phyloP scores from a whole-genome alignment of 1,140 invertebrate genomes.

The Papilio polyxenes region DNA sequence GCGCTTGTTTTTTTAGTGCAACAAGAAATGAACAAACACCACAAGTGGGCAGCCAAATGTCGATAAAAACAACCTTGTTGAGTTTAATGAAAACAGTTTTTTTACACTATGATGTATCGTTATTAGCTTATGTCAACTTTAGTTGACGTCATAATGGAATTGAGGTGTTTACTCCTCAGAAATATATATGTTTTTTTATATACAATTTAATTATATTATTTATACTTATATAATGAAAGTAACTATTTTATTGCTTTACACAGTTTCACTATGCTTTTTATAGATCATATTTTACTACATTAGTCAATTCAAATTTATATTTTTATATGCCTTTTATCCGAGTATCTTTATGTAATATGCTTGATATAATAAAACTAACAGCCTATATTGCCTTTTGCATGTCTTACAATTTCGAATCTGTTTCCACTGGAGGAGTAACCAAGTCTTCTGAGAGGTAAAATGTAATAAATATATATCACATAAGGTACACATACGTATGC shows the following conservation, averaged over 20 bases:
- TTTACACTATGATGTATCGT: conserved; percentile 24
- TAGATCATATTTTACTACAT: not conserved
- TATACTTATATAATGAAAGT: not conserved
- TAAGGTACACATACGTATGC: conserved; percentile 8
- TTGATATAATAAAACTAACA: conserved; percentile 78
- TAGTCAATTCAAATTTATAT: conserved; percentile 12
- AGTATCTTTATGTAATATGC: not conserved
- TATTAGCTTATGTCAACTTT: conserved; percentile 19
- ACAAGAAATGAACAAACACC: conserved; percentile 16
- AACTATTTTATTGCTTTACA: conserved; percentile 5
- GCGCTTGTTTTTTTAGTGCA: conserved; percentile 44
- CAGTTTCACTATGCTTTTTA: not conserved
- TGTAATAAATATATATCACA: conserved; percentile 47
- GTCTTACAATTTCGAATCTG: conserved; percentile 85
- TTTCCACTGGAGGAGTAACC: conserved; percentile 83
- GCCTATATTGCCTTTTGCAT: conserved; percentile 83
- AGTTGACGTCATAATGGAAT: conserved; percentile 14
- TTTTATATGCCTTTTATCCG: conserved; percentile 3
- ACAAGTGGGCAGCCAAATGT: conserved; percentile 31
- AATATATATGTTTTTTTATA: not conserved
- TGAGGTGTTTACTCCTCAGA: not conserved
- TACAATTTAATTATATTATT: conserved; percentile 10
- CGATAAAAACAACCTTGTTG: conserved; percentile 31
- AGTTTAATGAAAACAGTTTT: conserved; percentile 17
- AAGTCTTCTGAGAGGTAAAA: conserved; percentile 80